A percentile compares a stretch with the other conserved stretches of the same genome.
These are phyloP conservation scores for Ochlodes sylvanus DNA, from an alignment of 2,888 invertebrate species.

Conservation along the genomic window DNA sequence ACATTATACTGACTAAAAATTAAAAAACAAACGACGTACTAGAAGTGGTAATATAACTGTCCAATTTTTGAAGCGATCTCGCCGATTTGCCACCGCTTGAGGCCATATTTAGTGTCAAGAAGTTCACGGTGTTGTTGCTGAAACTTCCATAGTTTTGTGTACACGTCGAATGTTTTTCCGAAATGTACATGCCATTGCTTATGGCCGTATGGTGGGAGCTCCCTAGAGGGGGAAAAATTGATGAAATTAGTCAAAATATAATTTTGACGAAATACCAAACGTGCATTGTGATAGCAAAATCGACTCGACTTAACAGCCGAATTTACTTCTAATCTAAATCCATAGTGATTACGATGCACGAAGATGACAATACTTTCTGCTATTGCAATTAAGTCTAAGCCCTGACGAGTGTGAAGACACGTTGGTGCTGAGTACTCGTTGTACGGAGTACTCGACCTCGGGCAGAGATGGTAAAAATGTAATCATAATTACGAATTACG, in stretches of 20 bases:
- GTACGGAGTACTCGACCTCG: too few species aligned
- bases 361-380: too few species aligned
- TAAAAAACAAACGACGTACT: constrained; percentile 87
- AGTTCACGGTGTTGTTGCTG: constrained; percentile 97
- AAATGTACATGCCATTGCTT: constrained; percentile 99
- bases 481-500: too few species aligned
- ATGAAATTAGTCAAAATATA: background rate
- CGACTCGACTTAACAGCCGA: too few species aligned
- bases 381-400: too few species aligned
- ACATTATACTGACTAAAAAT: background rate
- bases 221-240: constrained; percentile 86
- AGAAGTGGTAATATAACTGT: constrained; percentile 99
- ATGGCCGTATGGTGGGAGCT: constrained; percentile 98
- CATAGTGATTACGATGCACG: too few species aligned
- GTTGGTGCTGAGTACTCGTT: too few species aligned
- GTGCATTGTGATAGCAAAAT: too few species aligned
- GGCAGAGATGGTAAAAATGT: too few species aligned
- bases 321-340: too few species aligned
- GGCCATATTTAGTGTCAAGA: constrained; percentile 95
- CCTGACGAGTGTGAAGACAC: too few species aligned
- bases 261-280: background rate
- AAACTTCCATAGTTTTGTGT: constrained; percentile 99
- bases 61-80: constrained; percentile 99
- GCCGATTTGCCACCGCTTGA: constrained; percentile 99
- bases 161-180: constrained; percentile 98